Base-by-base conservation (phyloP, 2,113 vertebrate species). In the Oplegnathus fasciatus region DNA sequence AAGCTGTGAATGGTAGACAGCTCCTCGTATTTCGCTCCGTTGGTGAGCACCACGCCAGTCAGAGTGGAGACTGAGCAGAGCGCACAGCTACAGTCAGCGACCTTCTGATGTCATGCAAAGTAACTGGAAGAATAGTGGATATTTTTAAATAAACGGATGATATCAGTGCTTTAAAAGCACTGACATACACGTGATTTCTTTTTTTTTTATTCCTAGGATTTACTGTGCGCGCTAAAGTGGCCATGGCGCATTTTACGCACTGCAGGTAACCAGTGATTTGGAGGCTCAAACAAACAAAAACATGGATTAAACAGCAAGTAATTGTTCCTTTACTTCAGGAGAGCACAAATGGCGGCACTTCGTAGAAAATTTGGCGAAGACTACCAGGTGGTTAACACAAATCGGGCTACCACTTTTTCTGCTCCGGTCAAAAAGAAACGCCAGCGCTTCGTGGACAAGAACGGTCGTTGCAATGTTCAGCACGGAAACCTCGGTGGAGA, bases 361-460 rank as follows among this genome's bases (percentile, higher is more conserved):
- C 94, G 97, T 24, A 95, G 96, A 77, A 97, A 97, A 95, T 96
- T 97, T 50, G 96, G 97, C 0, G 97, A 97, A 18, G 97, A 97
- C 91, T 97, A 97, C 88, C 96, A 96, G 86, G 96, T 95, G 50
- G 96, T 97, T 15, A 97, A 95, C 86, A 96, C 94, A 0, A 91
- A 93, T 8, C 80, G 92, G 20, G 91, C 91, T 0, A 61, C 91
- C 58, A 71, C 93, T 34, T 96, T 95, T 75, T 78, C 95, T 0
- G 95, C 95, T 40, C 96, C 95, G 32, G 94, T 94, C 1, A 96
- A 95, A 88, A 95, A 97, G 88, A 97, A 96, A 88, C 94, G 97
- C 13, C 97, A 97, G 89, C 95, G 97, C 50, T 97, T 97, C 42
- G 97, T 97, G 92, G 97, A 97, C 57, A 97, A 97, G 89, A 97